phyloP scores from a whole-genome alignment of 2,888 invertebrate genomes.

The Ligdia adustata region DNA sequence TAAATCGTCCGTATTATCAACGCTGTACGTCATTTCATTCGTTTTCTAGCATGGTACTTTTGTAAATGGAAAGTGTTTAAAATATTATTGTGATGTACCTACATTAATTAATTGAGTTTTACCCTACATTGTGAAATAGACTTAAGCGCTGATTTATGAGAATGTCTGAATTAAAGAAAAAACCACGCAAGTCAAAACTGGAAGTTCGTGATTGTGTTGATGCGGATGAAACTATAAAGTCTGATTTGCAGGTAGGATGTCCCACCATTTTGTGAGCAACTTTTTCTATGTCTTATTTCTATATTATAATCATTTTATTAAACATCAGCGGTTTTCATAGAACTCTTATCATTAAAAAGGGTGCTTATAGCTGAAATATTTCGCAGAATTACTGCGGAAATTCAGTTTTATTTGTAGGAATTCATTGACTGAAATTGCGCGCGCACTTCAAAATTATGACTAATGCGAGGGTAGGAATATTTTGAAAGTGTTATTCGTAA shows the following conservation, averaged over 20 bases:
- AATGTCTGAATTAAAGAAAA: conserved; percentile 23
- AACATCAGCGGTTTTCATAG: no score
- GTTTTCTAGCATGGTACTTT: not conserved
- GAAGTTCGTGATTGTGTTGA: conserved; percentile 21
- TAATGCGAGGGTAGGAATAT: conserved; percentile 1
- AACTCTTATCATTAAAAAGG: no score
- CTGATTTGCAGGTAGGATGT: conserved; percentile 29
- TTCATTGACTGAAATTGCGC: conserved; percentile 5
- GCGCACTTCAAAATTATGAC: conserved; percentile 8
- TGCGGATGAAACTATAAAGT: conserved; percentile 10
- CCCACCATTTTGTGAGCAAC: conserved; percentile 31
- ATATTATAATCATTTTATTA: no score
- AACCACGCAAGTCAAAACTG: conserved; percentile 31
- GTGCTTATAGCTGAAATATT: no score
- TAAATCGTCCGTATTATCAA: no score
- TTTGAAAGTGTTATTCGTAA: not conserved
- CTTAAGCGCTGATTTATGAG: no score
- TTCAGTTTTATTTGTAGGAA: no score
- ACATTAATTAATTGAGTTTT: not conserved
- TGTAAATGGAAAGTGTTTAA: conserved; percentile 10
- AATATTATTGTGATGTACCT: conserved; percentile 12
- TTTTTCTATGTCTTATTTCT: no score
- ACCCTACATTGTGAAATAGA: conserved; percentile 24
- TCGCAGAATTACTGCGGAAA: no score
- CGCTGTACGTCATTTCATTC: no score